Conservation (phyloP, 2,113 vertebrate species). For the Psephotus haematonotus region DNA sequence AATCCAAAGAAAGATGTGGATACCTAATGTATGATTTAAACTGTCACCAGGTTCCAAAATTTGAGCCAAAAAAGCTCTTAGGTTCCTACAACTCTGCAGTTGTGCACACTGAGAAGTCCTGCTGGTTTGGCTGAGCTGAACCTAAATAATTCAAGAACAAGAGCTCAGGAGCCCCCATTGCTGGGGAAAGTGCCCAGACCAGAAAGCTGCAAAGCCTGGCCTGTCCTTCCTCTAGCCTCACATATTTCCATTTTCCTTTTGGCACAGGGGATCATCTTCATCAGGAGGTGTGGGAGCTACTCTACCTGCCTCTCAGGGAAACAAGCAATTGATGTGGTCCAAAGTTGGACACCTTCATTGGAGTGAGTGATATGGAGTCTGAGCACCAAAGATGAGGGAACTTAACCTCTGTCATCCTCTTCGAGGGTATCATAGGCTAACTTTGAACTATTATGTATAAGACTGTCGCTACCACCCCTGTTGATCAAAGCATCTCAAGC, state of each 20-base stretch:
- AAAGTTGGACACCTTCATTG: neutral
- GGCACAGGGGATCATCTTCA: neutral
- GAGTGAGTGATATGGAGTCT: neutral
- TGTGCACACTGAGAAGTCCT: constrained; percentile 27
- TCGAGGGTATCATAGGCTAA: neutral
- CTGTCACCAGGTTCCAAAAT: neutral
- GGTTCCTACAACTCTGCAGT: constrained; percentile 9
- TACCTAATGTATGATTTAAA: neutral
- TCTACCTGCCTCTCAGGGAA: neutral
- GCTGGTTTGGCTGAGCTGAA: neutral
- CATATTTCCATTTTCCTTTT: neutral
- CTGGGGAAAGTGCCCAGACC: neutral
- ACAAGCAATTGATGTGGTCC: neutral
- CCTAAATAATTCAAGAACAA: neutral
- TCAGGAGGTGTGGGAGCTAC: neutral
- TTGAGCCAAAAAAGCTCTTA: constrained; percentile 20
- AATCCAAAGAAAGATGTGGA: neutral
- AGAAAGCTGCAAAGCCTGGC: neutral
- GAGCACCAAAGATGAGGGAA: neutral
- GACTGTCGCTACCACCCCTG: neutral
- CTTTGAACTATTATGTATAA: neutral
- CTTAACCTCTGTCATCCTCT: neutral
- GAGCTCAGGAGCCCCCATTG: neutral
- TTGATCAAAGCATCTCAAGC: neutral
- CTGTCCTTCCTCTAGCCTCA: neutral